These are phyloP conservation scores for Trachymyrmex cornetzi DNA, from an alignment of 1,140 invertebrate species.

Conservation along the genomic window DNA sequence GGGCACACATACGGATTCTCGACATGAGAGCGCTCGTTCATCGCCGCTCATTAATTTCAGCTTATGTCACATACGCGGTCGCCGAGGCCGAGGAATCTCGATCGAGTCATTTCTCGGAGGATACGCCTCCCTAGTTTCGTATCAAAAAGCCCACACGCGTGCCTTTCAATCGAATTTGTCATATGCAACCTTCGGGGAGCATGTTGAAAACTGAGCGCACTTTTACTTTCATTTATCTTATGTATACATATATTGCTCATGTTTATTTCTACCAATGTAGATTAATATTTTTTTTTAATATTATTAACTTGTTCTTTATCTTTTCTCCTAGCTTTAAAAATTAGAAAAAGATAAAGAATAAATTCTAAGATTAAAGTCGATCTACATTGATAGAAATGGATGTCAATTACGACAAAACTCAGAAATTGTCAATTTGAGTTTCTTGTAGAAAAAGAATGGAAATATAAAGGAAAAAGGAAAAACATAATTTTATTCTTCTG, in stretches of 20 bases:
- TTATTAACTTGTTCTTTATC: too few relatives aligned
- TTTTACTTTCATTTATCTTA: background rate
- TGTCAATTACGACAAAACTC: too few relatives aligned
- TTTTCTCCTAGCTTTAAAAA: too few relatives aligned
- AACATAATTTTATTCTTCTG: too few relatives aligned
- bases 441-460: too few relatives aligned
- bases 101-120: background rate
- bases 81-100: conserved; percentile 13
- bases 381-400: too few relatives aligned
- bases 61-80: conserved; percentile 29
- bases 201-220: background rate
- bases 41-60: conserved; percentile 54
- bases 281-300: too few relatives aligned
- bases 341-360: too few relatives aligned
- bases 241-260: background rate
- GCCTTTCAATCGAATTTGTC: background rate
- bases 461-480: too few relatives aligned
- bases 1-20: conserved; percentile 31
- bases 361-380: too few relatives aligned
- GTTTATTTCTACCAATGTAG: too few relatives aligned
- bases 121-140: background rate
- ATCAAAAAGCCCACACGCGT: background rate
- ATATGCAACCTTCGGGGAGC: background rate
- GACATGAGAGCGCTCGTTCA: conserved; percentile 37
- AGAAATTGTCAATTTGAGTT: too few relatives aligned